These are phyloP conservation scores for Aphaenogaster rudis DNA, from an alignment of 1,140 invertebrate species.

Conservation along the genomic window DNA sequence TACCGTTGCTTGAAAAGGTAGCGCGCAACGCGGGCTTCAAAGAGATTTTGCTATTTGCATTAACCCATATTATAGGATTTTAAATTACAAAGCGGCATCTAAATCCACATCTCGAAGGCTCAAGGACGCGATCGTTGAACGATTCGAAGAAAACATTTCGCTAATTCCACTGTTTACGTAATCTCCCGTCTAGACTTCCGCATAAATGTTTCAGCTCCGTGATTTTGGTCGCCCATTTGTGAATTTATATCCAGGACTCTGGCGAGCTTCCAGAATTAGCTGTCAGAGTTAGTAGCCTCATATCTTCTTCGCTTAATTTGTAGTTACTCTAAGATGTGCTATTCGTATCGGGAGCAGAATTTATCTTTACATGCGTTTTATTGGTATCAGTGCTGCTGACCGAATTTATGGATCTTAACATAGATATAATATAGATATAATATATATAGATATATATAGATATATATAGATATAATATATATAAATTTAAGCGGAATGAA, in stretches of 20 bases:
- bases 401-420: not conserved
- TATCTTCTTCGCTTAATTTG: slow-evolving; percentile 35
- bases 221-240: slow-evolving; percentile 15
- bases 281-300: slow-evolving; percentile 25
- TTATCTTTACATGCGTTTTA: slow-evolving; percentile 19
- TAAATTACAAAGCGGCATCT: not conserved
- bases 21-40: not conserved
- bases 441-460: too few relatives aligned
- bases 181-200: slow-evolving; percentile 29
- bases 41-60: slow-evolving; percentile 20
- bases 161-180: slow-evolving; percentile 18
- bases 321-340: not conserved
- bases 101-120: not conserved
- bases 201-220: slow-evolving; percentile 34
- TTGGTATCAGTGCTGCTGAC: not conserved
- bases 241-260: slow-evolving; percentile 19
- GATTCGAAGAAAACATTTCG: not conserved
- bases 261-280: slow-evolving; percentile 49
- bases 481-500: not conserved
- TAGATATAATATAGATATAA: not conserved
- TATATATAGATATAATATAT: not conserved
- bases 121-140: slow-evolving; percentile 3
- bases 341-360: not conserved
- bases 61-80: slow-evolving; percentile 19
- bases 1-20: not conserved